A percentile compares a stretch with the other conserved stretches of the same genome.
Evolutionary conservation across 2,797 vertebrate species (phyloP).

Genomic region (Novumbra hubbsi): DNA sequence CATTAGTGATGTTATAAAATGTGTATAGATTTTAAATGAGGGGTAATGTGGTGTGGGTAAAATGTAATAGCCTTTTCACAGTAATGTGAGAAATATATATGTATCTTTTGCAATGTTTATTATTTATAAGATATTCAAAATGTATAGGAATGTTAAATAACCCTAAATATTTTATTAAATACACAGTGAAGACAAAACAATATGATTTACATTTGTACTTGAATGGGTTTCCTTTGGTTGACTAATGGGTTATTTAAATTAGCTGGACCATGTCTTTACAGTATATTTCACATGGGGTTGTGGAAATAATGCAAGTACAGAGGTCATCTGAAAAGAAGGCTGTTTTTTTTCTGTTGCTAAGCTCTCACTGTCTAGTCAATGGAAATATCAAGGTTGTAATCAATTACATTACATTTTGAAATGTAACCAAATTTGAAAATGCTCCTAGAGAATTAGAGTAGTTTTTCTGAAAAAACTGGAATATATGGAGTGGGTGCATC

Average conservation of each 20-base stretch:
- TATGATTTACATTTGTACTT: not conserved
- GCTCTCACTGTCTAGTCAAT: no score
- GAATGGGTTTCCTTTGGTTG: not conserved
- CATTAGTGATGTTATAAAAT: not conserved
- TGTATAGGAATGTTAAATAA: not conserved
- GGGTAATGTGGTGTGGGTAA: not conserved
- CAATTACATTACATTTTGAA: no score
- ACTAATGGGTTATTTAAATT: not conserved
- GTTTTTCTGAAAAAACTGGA: no score
- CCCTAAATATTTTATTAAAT: not conserved
- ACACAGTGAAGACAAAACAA: not conserved
- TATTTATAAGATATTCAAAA: not conserved
- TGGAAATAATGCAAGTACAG: not conserved
- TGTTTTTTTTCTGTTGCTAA: not conserved
- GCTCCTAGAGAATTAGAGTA: no score
- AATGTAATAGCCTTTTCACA: not conserved
- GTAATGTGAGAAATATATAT: not conserved
- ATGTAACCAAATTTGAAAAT: no score
- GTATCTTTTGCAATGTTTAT: not conserved
- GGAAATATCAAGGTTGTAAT: no score
- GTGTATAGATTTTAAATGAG: not conserved
- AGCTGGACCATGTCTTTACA: not conserved
- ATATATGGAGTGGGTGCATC: no score
- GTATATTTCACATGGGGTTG: not conserved
- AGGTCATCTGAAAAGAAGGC: not conserved